phyloP scores from a whole-genome alignment of 2,113 vertebrate genomes.

The Polypterus senegalus region DNA sequence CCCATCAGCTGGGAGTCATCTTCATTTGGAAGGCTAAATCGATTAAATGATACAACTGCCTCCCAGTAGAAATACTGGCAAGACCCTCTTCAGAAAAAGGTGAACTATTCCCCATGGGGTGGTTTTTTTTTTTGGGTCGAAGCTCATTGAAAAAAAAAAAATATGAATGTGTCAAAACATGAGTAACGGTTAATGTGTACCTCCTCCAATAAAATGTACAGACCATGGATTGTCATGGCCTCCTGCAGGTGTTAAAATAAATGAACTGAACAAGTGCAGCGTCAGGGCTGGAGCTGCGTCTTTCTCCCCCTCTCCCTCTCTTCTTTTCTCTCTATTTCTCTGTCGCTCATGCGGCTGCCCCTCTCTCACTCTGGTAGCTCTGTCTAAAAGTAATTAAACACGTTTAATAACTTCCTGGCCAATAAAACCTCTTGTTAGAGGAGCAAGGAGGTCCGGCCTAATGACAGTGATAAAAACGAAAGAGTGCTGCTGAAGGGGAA shows the following conservation, averaged over 20 bases:
- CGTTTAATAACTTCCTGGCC: constrained; percentile 54
- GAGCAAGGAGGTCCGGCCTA: constrained; percentile 46
- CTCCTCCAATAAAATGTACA: constrained; percentile 3
- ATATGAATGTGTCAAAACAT: no score
- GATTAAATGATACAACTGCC: no score
- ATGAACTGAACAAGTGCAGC: background rate
- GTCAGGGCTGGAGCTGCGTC: constrained; percentile 12
- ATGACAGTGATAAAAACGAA: constrained; percentile 42
- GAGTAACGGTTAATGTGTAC: background rate
- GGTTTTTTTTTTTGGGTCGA: no score
- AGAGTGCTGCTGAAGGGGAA: constrained; percentile 4
- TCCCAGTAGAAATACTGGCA: no score
- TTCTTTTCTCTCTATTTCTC: constrained; percentile 16
- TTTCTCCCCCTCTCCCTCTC: constrained; percentile 26
- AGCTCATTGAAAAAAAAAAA: no score
- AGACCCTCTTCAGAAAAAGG: no score
- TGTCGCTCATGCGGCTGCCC: constrained; percentile 18
- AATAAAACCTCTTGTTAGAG: constrained; percentile 43
- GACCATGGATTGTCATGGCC: constrained; percentile 5
- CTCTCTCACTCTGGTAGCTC: constrained; percentile 33
- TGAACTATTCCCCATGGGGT: no score
- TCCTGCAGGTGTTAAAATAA: constrained; percentile 1
- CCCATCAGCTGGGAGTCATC: no score
- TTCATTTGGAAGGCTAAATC: no score
- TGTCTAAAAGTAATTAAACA: constrained; percentile 55